Evolutionary conservation across 2,888 invertebrate species (phyloP), one percentile per base, ranked within the genome.

Genomic region (Pyrrhosoma nymphula): DNA sequence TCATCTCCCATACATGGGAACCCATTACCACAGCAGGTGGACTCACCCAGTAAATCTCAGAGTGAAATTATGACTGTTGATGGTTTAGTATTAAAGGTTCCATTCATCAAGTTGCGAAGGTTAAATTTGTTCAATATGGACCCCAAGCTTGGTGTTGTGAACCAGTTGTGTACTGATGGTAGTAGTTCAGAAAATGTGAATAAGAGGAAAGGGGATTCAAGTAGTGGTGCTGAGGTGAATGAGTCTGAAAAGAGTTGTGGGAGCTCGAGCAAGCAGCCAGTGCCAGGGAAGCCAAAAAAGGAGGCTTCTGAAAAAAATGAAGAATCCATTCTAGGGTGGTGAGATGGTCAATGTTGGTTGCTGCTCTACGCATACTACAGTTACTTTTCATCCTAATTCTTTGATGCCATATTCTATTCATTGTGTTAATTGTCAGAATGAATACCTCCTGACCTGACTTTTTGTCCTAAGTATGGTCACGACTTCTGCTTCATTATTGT

Each of bases 81-180:
- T 69, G 93, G 69, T 47, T 75, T 93, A 35, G 93, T 93, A 63
- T 75, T 93, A 23, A 93, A 93, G 55, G 93, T 93, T 69, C 93
- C 93, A 30, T 55, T 93, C 69, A 93, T 93, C 16, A 93, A 47
- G 47, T n/a, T 93, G 93, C 35, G 39, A 12, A 39, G 93, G 47
- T 69, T 93, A n/a, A 63, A 69, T n/a, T 47, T 93, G 10, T 16
- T 47, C 4, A 69, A 93, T 55, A 69, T 39, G 55, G 93, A 69
- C 82, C 82, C 82, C 3, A 82, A 35, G 26, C 6, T 35, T 30
- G 16, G 82, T 35, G 30, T 82, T 35, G 35, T 30, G 82, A 82
- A 35, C 14, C 30, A 30, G 1, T 35, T 14, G 12, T 20, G 18
- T 39, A 39, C 47, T 26, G 26, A 55, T 47, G n/a, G 18, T 47